Evolutionary conservation across 2,888 invertebrate species (phyloP).

Genomic region (Melinaea marsaeus): DNA sequence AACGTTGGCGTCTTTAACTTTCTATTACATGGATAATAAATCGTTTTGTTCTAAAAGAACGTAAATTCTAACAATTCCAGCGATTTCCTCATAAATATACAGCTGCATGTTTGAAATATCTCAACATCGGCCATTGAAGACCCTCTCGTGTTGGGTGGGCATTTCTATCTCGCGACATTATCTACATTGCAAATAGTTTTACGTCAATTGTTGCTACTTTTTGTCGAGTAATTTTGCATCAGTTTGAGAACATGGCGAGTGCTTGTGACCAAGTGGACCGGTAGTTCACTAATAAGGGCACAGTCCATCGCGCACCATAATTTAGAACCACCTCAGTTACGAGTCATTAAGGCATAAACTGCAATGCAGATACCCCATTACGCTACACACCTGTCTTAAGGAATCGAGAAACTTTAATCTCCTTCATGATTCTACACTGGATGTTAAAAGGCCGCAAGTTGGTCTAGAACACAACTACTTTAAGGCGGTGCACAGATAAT

Average conservation of each 20-base stretch:
- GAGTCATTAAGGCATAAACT: slow-evolving; percentile 42
- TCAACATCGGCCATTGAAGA: slow-evolving; percentile 29
- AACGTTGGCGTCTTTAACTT: neutral
- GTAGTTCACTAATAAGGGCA: slow-evolving; percentile 55
- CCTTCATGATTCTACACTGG: slow-evolving; percentile 48
- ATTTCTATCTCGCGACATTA: slow-evolving; percentile 39
- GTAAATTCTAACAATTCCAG: slow-evolving; percentile 2
- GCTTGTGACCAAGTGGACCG: slow-evolving; percentile 54
- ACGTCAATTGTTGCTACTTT: slow-evolving; percentile 39
- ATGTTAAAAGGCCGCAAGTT: slow-evolving; percentile 52
- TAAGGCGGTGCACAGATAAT: slow-evolving; percentile 53
- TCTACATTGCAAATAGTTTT: slow-evolving; percentile 37
- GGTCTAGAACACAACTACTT: slow-evolving; percentile 44
- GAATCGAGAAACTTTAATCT: slow-evolving; percentile 67
- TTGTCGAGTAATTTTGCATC: slow-evolving; percentile 38
- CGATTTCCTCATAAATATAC: slow-evolving; percentile 9
- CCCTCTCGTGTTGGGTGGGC: slow-evolving; percentile 50
- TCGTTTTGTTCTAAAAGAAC: slow-evolving; percentile 31
- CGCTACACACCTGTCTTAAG: slow-evolving; percentile 65
- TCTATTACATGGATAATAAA: slow-evolving; percentile 33
- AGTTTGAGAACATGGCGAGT: slow-evolving; percentile 32
- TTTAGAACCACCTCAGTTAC: slow-evolving; percentile 47
- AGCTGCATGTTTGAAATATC: slow-evolving; percentile 21
- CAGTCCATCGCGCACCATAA: slow-evolving; percentile 41
- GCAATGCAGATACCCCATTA: slow-evolving; percentile 34